phyloP scores from a whole-genome alignment of 2,113 vertebrate genomes.

The Mionectes macconnelli region DNA sequence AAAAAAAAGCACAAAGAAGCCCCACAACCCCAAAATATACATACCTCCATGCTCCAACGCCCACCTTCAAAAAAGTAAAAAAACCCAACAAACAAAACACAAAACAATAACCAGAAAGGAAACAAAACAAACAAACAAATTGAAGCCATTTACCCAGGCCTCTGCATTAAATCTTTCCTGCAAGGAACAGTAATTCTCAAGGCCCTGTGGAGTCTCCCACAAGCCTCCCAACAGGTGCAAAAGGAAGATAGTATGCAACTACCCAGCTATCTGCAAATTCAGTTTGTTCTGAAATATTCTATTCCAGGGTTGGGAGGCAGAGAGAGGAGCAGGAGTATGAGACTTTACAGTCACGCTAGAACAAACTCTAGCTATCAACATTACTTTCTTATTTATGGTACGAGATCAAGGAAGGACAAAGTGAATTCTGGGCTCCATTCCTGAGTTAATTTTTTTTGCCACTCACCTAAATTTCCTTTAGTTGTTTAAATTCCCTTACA shows the following conservation, averaged over 20 bases:
- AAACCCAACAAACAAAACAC: too few relatives aligned
- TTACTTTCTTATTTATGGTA: background rate
- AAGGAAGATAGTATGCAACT: background rate
- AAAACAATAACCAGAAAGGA: too few relatives aligned
- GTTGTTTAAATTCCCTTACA: background rate
- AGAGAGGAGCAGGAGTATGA: background rate
- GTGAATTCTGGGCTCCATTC: background rate
- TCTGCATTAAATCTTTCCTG: background rate
- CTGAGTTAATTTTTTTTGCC: background rate
- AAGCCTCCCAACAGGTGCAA: background rate
- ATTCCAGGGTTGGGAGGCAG: background rate
- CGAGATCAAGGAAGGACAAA: background rate
- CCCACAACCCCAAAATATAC: background rate
- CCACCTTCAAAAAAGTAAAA: background rate
- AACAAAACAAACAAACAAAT: background rate
- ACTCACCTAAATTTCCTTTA: background rate
- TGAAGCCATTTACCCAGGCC: background rate
- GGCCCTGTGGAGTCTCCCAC: background rate
- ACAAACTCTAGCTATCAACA: background rate
- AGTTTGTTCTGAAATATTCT: background rate
- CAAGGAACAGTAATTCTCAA: background rate
- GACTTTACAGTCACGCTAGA: background rate
- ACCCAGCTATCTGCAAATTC: background rate
- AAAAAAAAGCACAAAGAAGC: background rate
- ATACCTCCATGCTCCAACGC: background rate